Evolutionary conservation across 2,113 vertebrate genomes (phyloP), one percentile per base, ranked within the genome.

Genomic region (Cololabis saira): DNA sequence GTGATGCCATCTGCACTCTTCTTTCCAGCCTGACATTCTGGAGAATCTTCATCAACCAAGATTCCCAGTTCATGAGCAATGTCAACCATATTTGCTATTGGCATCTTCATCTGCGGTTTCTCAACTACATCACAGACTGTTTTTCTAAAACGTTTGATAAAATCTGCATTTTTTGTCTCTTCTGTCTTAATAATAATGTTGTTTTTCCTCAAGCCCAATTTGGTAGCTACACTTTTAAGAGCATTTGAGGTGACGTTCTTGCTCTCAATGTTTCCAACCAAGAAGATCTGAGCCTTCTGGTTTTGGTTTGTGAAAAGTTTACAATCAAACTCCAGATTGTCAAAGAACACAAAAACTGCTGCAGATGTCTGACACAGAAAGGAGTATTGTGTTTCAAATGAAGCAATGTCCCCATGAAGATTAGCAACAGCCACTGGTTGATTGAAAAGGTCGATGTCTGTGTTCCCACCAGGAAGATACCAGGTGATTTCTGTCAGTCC

Each of bases 401-500:
- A 80, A 47, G 71, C 37, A 18, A 93, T 61, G 61, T 94, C 90
- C 0, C 94, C 94, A 74, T 0, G 74, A 17, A 94, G 85, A 18
- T 93, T 94, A 52, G 92, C 78, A 54, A 95, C 7, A 40, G 93
- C 90, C 2, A 94, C 37, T 2, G 93, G 84, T 30, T 91, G 89
- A 67, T 74, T 86, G 60, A 91, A 93, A 41, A 92, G 40, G 37
- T 83, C 80, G 11, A 73, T 79, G 69, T 78, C 85, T 71, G 79
- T 78, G 61, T 71, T 88, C 21, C 90, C 80, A 56, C 86, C 76
- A 4, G 94, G 93, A 37, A 94, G 90, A 68, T 80, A 92, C 94
- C 94, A 95, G 2, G 84, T 82, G 0, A 95, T 83, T 74, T 95
- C 94, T 17, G 92, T 81, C 30, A 95, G 53, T 12, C 95, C 94